These are phyloP conservation scores for Ctena decussata DNA, from an alignment of 2,888 invertebrate genomes.

Conservation along the genomic window DNA sequence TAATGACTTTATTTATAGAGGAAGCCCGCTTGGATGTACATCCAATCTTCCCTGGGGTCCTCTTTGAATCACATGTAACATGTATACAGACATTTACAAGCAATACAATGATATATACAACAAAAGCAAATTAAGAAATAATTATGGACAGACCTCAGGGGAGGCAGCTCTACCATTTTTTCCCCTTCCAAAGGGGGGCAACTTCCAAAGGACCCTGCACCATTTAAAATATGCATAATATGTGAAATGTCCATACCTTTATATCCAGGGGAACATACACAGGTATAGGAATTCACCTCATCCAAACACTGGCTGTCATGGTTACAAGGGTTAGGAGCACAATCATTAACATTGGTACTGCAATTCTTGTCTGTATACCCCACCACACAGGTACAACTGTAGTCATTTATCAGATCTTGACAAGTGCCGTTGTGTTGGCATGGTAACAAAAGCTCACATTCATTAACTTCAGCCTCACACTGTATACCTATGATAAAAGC, in stretches of 20 bases:
- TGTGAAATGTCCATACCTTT: conserved; percentile 16
- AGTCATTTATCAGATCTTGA: conserved; percentile 87
- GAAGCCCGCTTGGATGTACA: too few species aligned
- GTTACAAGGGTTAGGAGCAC: conserved; percentile 69
- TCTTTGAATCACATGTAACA: too few species aligned
- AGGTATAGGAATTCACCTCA: conserved; percentile 63
- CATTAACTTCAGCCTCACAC: conserved; percentile 96
- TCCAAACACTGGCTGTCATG: conserved; percentile 71
- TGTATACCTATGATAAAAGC: conserved; percentile 1
- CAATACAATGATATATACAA: too few species aligned
- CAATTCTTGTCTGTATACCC: conserved; percentile 81
- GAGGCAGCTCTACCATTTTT: too few species aligned
- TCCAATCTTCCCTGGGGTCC: too few species aligned
- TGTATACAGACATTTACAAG: too few species aligned
- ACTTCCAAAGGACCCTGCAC: too few species aligned
- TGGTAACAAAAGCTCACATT: conserved; percentile 95
- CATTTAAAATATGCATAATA: too few species aligned
- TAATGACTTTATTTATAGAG: too few species aligned
- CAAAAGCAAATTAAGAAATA: too few species aligned
- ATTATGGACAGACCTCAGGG: too few species aligned
- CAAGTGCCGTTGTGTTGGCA: conserved; percentile 95
- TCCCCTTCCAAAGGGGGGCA: too few species aligned
- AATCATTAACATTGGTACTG: conserved; percentile 75
- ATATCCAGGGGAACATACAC: conserved; percentile 54
- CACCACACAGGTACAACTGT: conserved; percentile 92